phyloP scores from a whole-genome alignment of 2,113 vertebrate species.

The Butorides virescens region DNA sequence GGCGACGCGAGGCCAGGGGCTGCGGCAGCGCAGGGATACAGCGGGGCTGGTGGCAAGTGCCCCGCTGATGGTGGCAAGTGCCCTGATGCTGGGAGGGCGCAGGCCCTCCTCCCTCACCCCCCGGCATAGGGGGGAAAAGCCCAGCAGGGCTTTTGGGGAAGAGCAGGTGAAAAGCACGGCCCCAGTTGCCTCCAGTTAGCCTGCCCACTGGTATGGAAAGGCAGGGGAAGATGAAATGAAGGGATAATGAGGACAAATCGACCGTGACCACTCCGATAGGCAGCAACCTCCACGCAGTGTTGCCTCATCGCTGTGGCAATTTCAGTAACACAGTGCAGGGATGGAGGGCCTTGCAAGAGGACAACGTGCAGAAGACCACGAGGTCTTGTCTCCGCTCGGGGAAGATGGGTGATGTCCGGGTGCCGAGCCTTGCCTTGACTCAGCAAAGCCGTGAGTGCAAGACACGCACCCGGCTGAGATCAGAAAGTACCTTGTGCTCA shows the following conservation, averaged over 20 bases:
- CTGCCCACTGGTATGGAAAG: background rate
- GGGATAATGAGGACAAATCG: rapidly evolving
- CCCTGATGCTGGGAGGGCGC: background rate
- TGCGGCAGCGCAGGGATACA: background rate
- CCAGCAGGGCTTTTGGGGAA: background rate
- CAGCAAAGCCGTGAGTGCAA: background rate
- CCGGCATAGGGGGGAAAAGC: background rate
- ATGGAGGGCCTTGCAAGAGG: background rate
- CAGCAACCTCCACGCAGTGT: background rate
- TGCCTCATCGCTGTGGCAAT: background rate
- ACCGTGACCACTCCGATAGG: background rate
- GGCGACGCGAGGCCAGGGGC: rapidly evolving
- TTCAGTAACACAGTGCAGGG: rapidly evolving
- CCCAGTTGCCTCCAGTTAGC: background rate
- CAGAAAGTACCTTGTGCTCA: background rate
- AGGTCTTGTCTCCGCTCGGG: background rate
- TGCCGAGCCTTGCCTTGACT: background rate
- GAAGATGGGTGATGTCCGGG: background rate
- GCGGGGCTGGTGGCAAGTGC: background rate
- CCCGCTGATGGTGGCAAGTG: rapidly evolving
- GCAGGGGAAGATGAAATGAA: background rate
- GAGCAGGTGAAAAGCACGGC: background rate
- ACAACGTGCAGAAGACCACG: background rate
- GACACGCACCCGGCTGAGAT: background rate
- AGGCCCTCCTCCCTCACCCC: background rate